phyloP scores from a whole-genome alignment of 2,797 vertebrate genomes.

The Sebastes cheni region DNA sequence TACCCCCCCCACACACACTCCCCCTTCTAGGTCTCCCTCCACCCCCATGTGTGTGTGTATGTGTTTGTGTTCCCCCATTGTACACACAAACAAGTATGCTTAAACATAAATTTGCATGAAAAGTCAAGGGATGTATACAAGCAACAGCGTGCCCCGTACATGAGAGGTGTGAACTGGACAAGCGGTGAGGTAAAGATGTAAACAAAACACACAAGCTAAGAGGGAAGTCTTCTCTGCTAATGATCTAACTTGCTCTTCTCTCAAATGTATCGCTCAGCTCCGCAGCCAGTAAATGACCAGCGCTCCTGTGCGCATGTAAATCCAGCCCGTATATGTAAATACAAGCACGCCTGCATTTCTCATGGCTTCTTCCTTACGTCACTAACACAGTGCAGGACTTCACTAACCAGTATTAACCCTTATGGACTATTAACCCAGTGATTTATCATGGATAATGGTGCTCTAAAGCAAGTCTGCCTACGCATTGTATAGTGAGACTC shows the following conservation, averaged over 20 bases:
- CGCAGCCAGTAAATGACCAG: conserved; percentile 24
- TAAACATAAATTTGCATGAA: conserved; percentile 81
- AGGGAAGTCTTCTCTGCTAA: conserved; percentile 55
- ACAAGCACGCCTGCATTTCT: conserved; percentile 1
- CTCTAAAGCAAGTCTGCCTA: neutral
- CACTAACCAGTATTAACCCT: conserved; percentile 42
- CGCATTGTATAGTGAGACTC: conserved; percentile 9
- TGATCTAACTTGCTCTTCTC: conserved; percentile 56
- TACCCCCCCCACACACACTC: conserved; percentile 38
- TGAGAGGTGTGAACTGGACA: conserved; percentile 63
- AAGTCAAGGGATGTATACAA: conserved; percentile 75
- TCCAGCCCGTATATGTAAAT: conserved; percentile 26
- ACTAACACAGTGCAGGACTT: conserved; percentile 26
- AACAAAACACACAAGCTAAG: conserved; percentile 61
- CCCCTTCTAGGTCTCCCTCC: conserved; percentile 67
- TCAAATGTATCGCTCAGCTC: conserved; percentile 26
- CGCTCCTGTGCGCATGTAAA: conserved; percentile 27
- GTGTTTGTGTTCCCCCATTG: conserved; percentile 57
- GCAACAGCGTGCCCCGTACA: conserved; percentile 64
- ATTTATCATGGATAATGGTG: conserved; percentile 42
- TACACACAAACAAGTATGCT: conserved; percentile 77
- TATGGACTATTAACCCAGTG: conserved; percentile 30
- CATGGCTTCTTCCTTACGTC: neutral
- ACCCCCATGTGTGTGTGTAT: conserved; percentile 64
- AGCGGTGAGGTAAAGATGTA: conserved; percentile 55